Evolutionary conservation across 2,888 invertebrate species (phyloP).

Genomic region (Hoplodrina ambigua): DNA sequence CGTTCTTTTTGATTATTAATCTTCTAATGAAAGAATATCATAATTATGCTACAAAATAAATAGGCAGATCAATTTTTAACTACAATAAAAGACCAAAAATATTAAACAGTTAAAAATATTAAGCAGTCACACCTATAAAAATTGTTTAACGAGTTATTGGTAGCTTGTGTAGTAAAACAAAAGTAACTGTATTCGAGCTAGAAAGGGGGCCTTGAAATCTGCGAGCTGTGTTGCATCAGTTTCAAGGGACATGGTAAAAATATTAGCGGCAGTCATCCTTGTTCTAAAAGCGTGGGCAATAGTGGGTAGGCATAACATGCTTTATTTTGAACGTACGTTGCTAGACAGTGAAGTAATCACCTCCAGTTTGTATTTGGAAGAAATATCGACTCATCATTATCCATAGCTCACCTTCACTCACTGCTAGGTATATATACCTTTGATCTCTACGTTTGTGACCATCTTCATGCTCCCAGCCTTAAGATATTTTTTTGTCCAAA

Average conservation of each 20-base stretch:
- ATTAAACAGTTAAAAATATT: too few species aligned
- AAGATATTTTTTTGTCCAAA: too few species aligned
- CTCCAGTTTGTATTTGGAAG: not conserved
- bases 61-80: not conserved
- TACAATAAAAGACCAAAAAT: not conserved
- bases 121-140: not conserved
- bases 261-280: conserved; percentile 26
- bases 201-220: conserved; percentile 42
- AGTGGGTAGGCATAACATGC: not conserved
- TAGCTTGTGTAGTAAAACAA: not conserved
- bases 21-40: too few species aligned
- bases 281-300: conserved; percentile 11
- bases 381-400: not conserved
- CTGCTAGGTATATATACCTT: not conserved
- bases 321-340: too few species aligned
- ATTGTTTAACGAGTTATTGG: conserved; percentile 9
- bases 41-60: not conserved
- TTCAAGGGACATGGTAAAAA: conserved; percentile 2
- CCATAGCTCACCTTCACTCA: not conserved
- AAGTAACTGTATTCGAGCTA: conserved; percentile 11
- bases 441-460: too few species aligned
- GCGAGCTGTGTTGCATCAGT: conserved; percentile 44
- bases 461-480: too few species aligned
- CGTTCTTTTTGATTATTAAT: too few species aligned
- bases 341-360: not conserved